Percentiles rank a stretch among this genome's conserved stretches.
Evolutionary conservation across 2,888 invertebrate species (phyloP).

Genomic region (Trachelus stipa): DNA sequence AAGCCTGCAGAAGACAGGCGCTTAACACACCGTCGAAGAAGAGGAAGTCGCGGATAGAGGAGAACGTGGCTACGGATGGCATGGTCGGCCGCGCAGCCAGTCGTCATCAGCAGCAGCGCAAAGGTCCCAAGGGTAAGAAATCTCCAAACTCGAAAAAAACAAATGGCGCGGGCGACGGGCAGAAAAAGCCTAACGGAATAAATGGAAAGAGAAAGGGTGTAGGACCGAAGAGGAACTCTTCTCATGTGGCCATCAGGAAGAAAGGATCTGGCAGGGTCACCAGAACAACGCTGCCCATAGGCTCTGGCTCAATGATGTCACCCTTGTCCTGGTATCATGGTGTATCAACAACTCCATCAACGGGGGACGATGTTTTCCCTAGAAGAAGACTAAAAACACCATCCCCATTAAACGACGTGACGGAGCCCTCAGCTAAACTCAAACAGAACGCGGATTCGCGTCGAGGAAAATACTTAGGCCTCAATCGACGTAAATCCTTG

Average conservation of each 20-base stretch:
- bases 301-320: conserved; percentile 24
- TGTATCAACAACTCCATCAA: conserved; percentile 37
- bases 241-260: conserved; percentile 29
- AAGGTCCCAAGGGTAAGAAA: conserved; percentile 30
- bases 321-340: conserved; percentile 42
- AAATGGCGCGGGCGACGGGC: conserved; percentile 36
- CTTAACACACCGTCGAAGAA: conserved; percentile 55
- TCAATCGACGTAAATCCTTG: not conserved
- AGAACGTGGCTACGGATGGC: conserved; percentile 28
- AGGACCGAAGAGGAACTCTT: conserved; percentile 16
- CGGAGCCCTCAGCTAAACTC: not conserved
- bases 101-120: conserved; percentile 28
- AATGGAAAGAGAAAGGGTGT: conserved; percentile 43
- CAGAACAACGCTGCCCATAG: conserved; percentile 33
- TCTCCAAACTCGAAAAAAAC: conserved; percentile 39
- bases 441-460: not conserved
- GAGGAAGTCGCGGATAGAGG: conserved; percentile 67
- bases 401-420: conserved; percentile 28
- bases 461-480: conserved; percentile 3
- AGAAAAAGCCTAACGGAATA: conserved; percentile 48
- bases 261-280: conserved; percentile 36
- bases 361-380: conserved; percentile 24
- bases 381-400: conserved; percentile 28
- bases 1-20: conserved; percentile 51
- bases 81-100: not conserved